These are phyloP conservation scores for Falco biarmicus DNA, from an alignment of 2,797 vertebrate genomes.

Conservation along the genomic window DNA sequence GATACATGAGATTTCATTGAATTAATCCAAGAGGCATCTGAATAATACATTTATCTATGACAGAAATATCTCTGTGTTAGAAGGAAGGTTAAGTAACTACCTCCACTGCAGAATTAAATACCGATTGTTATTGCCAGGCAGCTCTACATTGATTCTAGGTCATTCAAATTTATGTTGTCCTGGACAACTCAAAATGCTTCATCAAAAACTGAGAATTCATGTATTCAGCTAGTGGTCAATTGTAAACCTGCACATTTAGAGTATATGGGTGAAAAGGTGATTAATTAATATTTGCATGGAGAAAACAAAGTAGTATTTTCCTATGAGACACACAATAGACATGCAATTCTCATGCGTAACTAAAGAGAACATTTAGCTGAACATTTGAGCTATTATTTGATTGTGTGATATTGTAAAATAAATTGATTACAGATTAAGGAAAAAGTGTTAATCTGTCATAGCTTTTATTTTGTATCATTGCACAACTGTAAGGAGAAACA, in stretches of 20 bases:
- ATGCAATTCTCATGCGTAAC: not conserved
- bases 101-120: slow-evolving; percentile 24
- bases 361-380: not conserved
- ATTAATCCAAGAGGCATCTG: not conserved
- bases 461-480: not conserved
- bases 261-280: not conserved
- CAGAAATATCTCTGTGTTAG: not conserved
- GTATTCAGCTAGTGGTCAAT: not conserved
- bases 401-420: not conserved
- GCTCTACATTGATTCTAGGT: slow-evolving; percentile 15
- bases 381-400: not conserved
- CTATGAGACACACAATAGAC: not conserved
- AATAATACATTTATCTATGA: slow-evolving; percentile 14
- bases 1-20: not conserved
- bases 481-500: not conserved
- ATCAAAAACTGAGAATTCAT: not conserved
- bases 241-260: not conserved
- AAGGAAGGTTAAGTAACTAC: slow-evolving; percentile 8
- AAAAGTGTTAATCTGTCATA: not conserved
- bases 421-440: not conserved
- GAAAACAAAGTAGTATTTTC: not conserved
- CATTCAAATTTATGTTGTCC: not conserved
- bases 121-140: not conserved
- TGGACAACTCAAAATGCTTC: not conserved
- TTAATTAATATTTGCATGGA: not conserved